phyloP scores from a whole-genome alignment of 37 sponge, comb jelly and placozoan species.

The Beroe forskalii region DNA sequence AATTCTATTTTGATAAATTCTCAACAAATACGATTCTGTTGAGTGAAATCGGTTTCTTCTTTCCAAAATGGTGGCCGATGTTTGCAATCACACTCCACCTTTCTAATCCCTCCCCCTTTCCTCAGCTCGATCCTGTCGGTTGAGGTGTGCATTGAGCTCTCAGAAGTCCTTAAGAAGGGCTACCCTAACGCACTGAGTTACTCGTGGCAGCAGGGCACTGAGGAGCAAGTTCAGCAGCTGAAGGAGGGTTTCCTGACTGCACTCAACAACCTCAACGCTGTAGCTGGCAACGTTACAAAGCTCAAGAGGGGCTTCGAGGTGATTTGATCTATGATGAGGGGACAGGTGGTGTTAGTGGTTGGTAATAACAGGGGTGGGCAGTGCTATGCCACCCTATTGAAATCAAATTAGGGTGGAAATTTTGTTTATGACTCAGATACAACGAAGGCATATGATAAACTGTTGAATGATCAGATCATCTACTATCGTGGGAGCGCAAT shows the following conservation, averaged over 20 bases:
- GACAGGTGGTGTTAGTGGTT: too few species aligned
- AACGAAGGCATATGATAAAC: too few species aligned
- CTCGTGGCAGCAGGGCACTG: conserved; percentile 59
- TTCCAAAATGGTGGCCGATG: too few species aligned
- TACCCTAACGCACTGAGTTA: conserved; percentile 23
- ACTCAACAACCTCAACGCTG: neutral
- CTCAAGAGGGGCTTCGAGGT: conserved; percentile 40
- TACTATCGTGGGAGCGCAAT: too few species aligned
- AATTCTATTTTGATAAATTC: too few species aligned
- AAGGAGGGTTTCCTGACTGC: conserved; percentile 27
- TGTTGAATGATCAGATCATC: too few species aligned
- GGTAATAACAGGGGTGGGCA: too few species aligned
- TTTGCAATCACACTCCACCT: too few species aligned
- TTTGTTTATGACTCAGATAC: neutral
- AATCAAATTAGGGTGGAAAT: neutral
- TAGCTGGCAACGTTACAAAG: conserved; percentile 19
- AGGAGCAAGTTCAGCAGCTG: conserved; percentile 27
- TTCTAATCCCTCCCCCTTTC: too few species aligned
- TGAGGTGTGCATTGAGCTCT: conserved; percentile 44
- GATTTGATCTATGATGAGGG: too few species aligned
- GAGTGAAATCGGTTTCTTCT: too few species aligned
- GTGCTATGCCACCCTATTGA: neutral
- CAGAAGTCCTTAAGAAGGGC: neutral
- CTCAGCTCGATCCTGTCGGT: conserved; percentile 36
- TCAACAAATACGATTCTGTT: too few species aligned